Evolutionary conservation across 2,888 invertebrate species (phyloP).

Genomic region (Sceliomorpha sp.): DNA sequence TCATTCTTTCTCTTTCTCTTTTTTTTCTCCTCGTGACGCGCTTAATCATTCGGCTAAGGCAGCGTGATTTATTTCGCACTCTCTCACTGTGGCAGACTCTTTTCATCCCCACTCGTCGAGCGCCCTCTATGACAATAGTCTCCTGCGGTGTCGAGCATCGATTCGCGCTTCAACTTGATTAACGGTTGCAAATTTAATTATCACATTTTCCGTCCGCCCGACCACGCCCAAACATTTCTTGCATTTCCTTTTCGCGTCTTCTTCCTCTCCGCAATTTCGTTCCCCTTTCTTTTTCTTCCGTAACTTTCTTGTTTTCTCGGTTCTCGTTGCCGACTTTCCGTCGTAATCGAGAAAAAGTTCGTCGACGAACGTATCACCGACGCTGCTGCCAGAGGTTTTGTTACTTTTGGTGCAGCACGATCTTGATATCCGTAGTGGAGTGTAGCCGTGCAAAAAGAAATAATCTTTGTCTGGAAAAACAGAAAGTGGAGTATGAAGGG

Average conservation of each 20-base stretch:
- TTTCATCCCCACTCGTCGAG: neutral
- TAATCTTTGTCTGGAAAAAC: slow-evolving; percentile 29
- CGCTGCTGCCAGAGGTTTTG: slow-evolving; percentile 38
- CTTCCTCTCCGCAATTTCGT: slow-evolving; percentile 19
- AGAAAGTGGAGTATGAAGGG: slow-evolving; percentile 37
- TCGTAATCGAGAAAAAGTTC: slow-evolving; percentile 45
- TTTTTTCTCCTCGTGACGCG: neutral
- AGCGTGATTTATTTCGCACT: too few species aligned
- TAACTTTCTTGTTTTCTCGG: slow-evolving; percentile 29
- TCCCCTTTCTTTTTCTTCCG: slow-evolving; percentile 21
- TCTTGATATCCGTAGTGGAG: slow-evolving; percentile 32
- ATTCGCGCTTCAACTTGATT: slow-evolving; percentile 64
- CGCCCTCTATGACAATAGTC: neutral
- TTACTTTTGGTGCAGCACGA: slow-evolving; percentile 26
- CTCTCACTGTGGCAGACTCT: too few species aligned
- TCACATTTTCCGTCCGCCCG: slow-evolving; percentile 48
- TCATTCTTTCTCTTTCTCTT: neutral
- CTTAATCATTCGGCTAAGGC: too few species aligned
- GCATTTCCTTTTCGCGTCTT: slow-evolving; percentile 18
- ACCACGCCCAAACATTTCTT: slow-evolving; percentile 38
- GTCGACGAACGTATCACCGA: slow-evolving; percentile 41
- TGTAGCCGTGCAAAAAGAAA: slow-evolving; percentile 27
- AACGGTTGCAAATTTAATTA: slow-evolving; percentile 70
- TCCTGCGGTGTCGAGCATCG: slow-evolving; percentile 50
- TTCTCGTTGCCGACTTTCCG: slow-evolving; percentile 36